A percentile compares a stretch with the other conserved stretches of the same genome.
Conservation (phyloP, 2,113 vertebrate species). For the Girardinichthys multiradiatus region DNA sequence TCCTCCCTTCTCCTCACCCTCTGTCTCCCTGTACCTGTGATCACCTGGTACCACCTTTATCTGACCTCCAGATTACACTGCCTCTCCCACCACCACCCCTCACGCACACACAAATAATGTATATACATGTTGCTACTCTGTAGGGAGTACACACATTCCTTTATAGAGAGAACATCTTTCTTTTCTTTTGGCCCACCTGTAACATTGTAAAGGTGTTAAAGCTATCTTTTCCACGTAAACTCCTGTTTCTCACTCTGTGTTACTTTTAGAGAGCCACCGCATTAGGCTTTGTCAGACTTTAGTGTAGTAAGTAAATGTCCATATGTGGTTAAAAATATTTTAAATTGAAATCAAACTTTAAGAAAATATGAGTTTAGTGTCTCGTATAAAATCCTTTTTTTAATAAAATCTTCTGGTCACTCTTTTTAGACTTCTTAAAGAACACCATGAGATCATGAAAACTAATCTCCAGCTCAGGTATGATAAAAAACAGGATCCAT, state of each 20-base stretch:
- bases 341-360: neutral
- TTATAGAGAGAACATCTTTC: slow-evolving; percentile 20
- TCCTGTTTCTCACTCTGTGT: slow-evolving; percentile 5
- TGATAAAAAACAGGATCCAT: slow-evolving; percentile 57
- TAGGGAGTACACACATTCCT: slow-evolving; percentile 66
- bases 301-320: neutral
- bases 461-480: slow-evolving; percentile 52
- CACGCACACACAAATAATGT: slow-evolving; percentile 3
- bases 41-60: slow-evolving; percentile 71
- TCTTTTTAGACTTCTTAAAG: neutral
- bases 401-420: neutral
- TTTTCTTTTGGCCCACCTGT: slow-evolving; percentile 45
- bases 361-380: too few species aligned
- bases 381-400: neutral
- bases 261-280: slow-evolving; percentile 9
- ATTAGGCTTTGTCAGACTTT: slow-evolving; percentile 3
- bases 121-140: slow-evolving; percentile 36
- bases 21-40: slow-evolving; percentile 69
- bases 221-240: neutral
- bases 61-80: slow-evolving; percentile 50
- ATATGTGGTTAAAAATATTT: neutral
- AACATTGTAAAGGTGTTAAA: slow-evolving; percentile 3
- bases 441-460: neutral
- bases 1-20: slow-evolving; percentile 15
- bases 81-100: neutral